Percentiles rank a stretch among this genome's conserved stretches.
Evolutionary conservation across 1,140 invertebrate genomes (phyloP).

Genomic region (Drosophila ananassae): DNA sequence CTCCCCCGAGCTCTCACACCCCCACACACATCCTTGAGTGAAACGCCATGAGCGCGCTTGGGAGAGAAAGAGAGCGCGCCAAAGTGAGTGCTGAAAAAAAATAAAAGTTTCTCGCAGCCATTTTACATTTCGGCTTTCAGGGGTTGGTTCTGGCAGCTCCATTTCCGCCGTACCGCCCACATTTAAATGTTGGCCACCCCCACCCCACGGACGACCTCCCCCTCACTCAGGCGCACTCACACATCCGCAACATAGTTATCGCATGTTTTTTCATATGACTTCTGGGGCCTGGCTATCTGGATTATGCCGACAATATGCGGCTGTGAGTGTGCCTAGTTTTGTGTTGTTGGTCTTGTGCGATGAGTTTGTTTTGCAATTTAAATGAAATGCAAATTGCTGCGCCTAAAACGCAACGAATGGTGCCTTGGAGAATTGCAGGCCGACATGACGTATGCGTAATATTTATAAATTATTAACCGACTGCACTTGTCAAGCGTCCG

Average conservation of each 20-base stretch:
- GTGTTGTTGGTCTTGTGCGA: constrained; percentile 57
- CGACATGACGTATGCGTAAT: constrained; percentile 63
- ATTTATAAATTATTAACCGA: constrained; percentile 68
- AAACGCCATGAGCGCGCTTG: constrained; percentile 7
- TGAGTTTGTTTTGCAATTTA: constrained; percentile 69
- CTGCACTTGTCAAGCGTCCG: constrained; percentile 11
- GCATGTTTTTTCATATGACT: constrained; percentile 80
- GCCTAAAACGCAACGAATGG: constrained; percentile 46
- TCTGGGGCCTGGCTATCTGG: constrained; percentile 57
- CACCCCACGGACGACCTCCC: not conserved
- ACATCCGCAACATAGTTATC: constrained; percentile 54
- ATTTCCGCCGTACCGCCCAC: constrained; percentile 50
- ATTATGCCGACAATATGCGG: constrained; percentile 48
- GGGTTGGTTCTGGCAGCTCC: constrained; percentile 51
- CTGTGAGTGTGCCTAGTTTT: constrained; percentile 42
- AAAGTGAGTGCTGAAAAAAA: constrained; percentile 80
- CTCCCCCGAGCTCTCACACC: constrained; percentile 44
- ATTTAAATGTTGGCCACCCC: constrained; percentile 68
- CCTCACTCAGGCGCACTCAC: not conserved
- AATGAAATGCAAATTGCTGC: constrained; percentile 76
- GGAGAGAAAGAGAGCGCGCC: constrained; percentile 34
- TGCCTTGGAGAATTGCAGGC: constrained; percentile 55
- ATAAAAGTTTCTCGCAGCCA: constrained; percentile 82
- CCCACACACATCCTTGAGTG: constrained; percentile 33
- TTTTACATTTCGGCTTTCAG: constrained; percentile 73